Conservation (phyloP, 1,140 invertebrate species). For the Pseudomyrmex flavicornis region DNA sequence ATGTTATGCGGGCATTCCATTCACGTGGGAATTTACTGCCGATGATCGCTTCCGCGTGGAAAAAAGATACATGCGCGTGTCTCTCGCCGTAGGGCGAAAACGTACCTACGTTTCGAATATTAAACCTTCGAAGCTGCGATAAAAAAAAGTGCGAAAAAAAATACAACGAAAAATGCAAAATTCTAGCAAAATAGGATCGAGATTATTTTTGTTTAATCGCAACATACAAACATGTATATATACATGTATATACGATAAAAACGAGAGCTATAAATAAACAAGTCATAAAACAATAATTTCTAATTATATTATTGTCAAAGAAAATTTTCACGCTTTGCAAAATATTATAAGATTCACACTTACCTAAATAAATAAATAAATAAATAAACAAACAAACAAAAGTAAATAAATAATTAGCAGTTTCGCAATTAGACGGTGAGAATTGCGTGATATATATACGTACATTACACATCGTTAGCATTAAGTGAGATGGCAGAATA, state of each 20-base stretch:
- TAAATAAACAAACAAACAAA: not conserved
- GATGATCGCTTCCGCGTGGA: constrained; percentile 58
- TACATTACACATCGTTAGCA: not conserved
- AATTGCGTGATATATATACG: constrained; percentile 11
- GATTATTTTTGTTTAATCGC: not conserved
- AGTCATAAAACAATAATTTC: no score
- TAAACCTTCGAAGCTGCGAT: not conserved
- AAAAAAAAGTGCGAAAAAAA: not conserved
- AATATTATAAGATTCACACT: no score
- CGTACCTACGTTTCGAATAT: constrained; percentile 19
- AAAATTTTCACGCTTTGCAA: no score
- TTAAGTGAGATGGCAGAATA: constrained; percentile 18
- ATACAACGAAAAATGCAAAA: not conserved
- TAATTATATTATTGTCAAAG: no score
- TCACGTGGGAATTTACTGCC: constrained; percentile 62
- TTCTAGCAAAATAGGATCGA: not conserved
- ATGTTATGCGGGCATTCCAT: constrained; percentile 17
- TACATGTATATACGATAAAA: not conserved
- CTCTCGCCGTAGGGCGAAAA: not conserved
- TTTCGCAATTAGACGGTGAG: not conserved
- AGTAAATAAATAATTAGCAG: constrained; percentile 15
- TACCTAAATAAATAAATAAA: constrained; percentile 1
- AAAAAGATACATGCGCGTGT: constrained; percentile 20
- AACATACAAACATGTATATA: no score
- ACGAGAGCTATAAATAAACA: no score